Conservation (phyloP, 2,888 invertebrate genomes). For the Tipula confusa region DNA sequence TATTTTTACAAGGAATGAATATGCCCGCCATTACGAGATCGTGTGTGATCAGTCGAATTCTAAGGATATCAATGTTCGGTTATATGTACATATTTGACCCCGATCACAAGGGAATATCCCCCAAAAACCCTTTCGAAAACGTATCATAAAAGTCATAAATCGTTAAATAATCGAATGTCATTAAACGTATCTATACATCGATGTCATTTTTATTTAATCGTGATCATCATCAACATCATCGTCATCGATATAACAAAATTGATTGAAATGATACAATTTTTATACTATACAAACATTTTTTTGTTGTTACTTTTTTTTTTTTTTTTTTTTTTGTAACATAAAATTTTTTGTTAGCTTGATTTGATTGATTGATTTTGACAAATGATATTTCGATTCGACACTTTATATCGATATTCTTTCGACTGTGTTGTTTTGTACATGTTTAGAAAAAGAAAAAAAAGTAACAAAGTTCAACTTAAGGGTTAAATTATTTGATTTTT, state of each 20-base stretch:
- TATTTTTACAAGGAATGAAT: too few species aligned
- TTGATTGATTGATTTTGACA: conserved; percentile 26
- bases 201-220: conserved; percentile 21
- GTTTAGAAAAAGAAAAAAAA: not conserved
- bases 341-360: not conserved
- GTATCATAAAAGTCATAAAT: not conserved
- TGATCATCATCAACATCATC: not conserved
- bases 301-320: too few species aligned
- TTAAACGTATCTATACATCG: not conserved
- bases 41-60: too few species aligned
- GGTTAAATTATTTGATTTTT: conserved; percentile 9
- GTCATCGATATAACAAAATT: not conserved
- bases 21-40: too few species aligned
- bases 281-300: not conserved
- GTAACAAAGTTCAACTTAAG: not conserved
- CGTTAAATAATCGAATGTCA: not conserved
- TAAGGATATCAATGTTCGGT: too few species aligned
- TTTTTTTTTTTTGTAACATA: not conserved
- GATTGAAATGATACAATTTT: conserved; percentile 15
- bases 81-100: too few species aligned
- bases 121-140: too few species aligned
- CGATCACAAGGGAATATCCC: too few species aligned
- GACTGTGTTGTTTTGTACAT: not conserved
- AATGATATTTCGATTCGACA: conserved; percentile 28
- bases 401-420: not conserved